Base-by-base conservation (phyloP, 2,888 invertebrate genomes). In the Drosophila kambysellisi region DNA sequence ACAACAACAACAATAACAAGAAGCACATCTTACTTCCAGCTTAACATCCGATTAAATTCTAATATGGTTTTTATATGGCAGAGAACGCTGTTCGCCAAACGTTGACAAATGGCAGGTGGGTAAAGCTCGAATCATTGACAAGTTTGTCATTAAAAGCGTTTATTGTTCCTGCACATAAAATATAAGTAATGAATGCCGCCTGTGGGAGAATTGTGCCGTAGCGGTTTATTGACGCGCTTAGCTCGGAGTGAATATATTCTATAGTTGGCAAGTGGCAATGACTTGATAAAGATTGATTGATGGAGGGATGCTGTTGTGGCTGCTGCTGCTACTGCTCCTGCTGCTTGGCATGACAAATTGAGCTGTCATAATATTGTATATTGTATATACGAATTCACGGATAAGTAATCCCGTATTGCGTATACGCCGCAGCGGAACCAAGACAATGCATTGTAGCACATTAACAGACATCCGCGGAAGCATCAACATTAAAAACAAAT, bases 11-110 rank as follows among this genome's bases (percentile, higher is more conserved):
- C 72, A 77, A 76, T 70, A 70, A 69, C 25, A 52, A 46, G 46
- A 33, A 30, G 50, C 74, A 33, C 54, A 79, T 74, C 68, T 74
- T 60, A 77, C 76, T 80, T 79, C 76, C 67, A 71, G 68, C 79
- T 82, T 79, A 85, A 85, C 85, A 87, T 76, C 72, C 85, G 82
- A 82, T 90, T 89, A 83, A 85, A 79, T 82, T 74, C 81, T 83
- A 88, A 89, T 87, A 83, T 78, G 81, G 70, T 72, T 80, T 88
- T 90, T 85, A 88, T 87, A 69, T 67, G 57, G 64, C 61, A 57
- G 58, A 39, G 33, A 33, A 29, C 59, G 32, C 41, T 70, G 82
- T 70, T 71, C 74, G 59, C 70, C 25, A 25, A 25, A 25, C 25
- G 25, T 39, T 76, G 56, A 75, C 53, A 71, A 72, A 70, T 74